These are phyloP conservation scores for Cheilosia impressa DNA, from an alignment of 2,888 invertebrate species.

Conservation along the genomic window DNA sequence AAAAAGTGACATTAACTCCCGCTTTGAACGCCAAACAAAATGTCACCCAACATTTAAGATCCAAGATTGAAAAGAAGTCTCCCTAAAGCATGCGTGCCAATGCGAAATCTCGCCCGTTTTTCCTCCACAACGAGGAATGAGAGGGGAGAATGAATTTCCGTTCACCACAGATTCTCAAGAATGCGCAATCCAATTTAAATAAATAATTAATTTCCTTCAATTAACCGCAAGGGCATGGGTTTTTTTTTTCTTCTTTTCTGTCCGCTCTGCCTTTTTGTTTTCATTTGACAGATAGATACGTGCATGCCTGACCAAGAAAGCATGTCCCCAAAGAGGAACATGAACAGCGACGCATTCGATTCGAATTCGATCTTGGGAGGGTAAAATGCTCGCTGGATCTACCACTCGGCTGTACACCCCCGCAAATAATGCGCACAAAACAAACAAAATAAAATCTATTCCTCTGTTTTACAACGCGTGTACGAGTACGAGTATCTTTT, in stretches of 20 bases:
- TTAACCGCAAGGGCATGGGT: constrained; percentile 80
- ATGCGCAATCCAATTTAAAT: constrained; percentile 81
- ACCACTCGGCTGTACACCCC: constrained; percentile 41
- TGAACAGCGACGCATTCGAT: constrained; percentile 43
- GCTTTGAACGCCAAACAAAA: constrained; percentile 40
- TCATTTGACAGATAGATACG: constrained; percentile 55
- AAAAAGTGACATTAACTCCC: constrained; percentile 46
- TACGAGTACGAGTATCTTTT: too few species aligned
- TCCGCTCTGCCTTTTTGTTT: constrained; percentile 9
- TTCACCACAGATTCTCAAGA: constrained; percentile 52
- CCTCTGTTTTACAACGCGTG: constrained; percentile 29
- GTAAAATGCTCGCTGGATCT: constrained; percentile 38
- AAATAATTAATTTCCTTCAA: constrained; percentile 83
- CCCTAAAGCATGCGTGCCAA: constrained; percentile 62
- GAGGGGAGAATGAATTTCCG: constrained; percentile 28
- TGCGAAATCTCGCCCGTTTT: constrained; percentile 59
- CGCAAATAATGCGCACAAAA: constrained; percentile 41
- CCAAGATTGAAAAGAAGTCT: constrained; percentile 16
- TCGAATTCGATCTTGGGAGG: constrained; percentile 19
- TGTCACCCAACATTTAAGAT: neutral
- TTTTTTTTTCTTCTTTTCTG: constrained; percentile 10
- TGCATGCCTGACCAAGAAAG: constrained; percentile 54
- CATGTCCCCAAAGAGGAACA: constrained; percentile 61
- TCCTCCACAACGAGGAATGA: constrained; percentile 4
- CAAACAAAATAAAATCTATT: constrained; percentile 39